Evolutionary conservation across 1,140 invertebrate species (phyloP).

Genomic region (Pseudobourletiella spinata): DNA sequence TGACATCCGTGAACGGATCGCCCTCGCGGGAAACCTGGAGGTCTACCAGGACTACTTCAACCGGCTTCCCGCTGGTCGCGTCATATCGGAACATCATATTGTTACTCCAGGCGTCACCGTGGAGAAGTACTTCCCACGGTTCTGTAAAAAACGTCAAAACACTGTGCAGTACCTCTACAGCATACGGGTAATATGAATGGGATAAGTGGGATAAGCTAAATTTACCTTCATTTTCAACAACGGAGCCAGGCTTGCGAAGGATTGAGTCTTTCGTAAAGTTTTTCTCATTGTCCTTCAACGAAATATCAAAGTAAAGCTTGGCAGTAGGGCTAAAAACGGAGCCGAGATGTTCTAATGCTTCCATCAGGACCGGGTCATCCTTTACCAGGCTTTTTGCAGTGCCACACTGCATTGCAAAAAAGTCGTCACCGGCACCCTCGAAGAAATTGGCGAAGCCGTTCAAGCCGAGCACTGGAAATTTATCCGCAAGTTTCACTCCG

Average conservation of each 20-base stretch:
- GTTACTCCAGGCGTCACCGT: conserved; percentile 63
- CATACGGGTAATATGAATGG: not conserved
- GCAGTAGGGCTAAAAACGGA: not conserved
- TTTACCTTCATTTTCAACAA: not conserved
- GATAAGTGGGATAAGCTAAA: not conserved
- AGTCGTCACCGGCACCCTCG: not conserved
- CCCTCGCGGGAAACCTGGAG: conserved; percentile 10
- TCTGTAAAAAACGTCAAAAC: not conserved
- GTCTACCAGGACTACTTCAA: conserved; percentile 10
- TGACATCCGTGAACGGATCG: conserved; percentile 9
- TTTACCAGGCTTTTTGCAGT: not conserved
- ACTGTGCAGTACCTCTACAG: not conserved
- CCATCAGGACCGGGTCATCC: not conserved
- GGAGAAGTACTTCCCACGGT: conserved; percentile 34
- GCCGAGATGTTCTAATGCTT: not conserved
- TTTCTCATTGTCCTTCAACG: not conserved
- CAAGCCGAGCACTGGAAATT: too few species aligned
- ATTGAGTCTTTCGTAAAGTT: not conserved
- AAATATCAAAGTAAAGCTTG: not conserved
- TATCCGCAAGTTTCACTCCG: too few species aligned
- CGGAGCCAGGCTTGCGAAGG: not conserved
- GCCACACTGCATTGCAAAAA: not conserved
- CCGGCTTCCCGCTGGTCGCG: conserved; percentile 19
- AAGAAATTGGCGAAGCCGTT: too few species aligned
- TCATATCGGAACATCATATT: conserved; percentile 55